Percentiles rank a stretch among this genome's conserved stretches.
Conservation (phyloP, 2,113 vertebrate species). For the Ellobius talpinus region DNA sequence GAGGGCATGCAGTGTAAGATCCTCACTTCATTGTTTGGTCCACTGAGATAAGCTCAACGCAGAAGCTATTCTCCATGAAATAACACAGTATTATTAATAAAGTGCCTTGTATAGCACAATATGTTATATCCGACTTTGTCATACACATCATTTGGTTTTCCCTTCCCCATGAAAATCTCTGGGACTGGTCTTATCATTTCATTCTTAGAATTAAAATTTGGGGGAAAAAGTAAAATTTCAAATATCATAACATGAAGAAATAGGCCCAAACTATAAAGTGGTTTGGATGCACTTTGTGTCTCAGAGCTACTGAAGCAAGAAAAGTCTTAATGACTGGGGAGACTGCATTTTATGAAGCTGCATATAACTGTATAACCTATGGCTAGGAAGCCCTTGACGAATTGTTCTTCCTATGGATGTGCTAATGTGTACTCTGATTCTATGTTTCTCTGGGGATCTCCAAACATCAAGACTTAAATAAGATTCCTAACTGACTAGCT, state of each 20-base stretch:
- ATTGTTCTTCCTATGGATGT: background rate
- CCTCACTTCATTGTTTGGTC: background rate
- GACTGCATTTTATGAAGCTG: background rate
- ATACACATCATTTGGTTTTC: background rate
- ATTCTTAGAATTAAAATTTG: background rate
- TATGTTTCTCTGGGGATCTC: background rate
- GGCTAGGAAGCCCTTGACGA: background rate
- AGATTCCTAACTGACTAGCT: background rate
- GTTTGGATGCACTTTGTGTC: no score
- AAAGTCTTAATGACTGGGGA: background rate
- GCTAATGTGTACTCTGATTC: background rate
- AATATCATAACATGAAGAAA: background rate
- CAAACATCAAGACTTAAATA: background rate
- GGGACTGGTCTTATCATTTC: background rate
- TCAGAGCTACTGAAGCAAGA: background rate
- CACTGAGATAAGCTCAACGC: background rate
- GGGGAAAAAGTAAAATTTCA: background rate
- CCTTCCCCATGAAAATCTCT: background rate
- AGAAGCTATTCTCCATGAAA: background rate
- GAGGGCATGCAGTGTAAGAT: rapidly evolving
- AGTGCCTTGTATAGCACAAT: background rate
- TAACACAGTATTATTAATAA: background rate
- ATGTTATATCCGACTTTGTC: background rate
- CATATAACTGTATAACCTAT: background rate
- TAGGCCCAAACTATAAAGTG: no score